Evolutionary conservation across 53 echinoderm and acorn worm species (phyloP), one percentile per base, ranked within the genome.

Genomic region (Holothuria leucospilota): DNA sequence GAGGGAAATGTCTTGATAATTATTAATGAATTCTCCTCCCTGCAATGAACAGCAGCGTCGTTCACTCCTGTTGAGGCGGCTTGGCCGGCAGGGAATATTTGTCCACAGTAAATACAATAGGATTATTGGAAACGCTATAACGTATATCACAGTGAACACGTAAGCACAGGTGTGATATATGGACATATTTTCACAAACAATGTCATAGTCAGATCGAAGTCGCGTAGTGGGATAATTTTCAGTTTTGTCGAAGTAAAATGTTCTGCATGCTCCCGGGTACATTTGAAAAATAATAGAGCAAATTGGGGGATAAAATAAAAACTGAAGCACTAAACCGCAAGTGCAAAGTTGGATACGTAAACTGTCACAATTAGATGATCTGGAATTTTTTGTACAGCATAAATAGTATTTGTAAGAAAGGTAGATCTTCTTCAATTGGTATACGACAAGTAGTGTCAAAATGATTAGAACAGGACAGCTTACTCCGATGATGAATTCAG

Each of bases 91-190:
- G 49, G 49, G 49, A 13, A 11, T 13, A 49, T 49, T 11, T 49
- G 49, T 13, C 86, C 87, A 88, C 39, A 93, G 51, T n/a, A 88
- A 21, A n/a, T 90, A 39, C 18, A 90, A 65, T 59, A 93, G 40
- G n/a, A 34, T 28, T 18, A 86, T 39, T 1, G 94, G 94, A 29
- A 85, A 91, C 6, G 80, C 94, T 6, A 93, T 42, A 20, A 93
- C 88, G 77, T 93, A 93, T 18, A 64, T 5, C 7, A 7, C 78
- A 8, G 91, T 52, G 13, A 85, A 56, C 20, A 65, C 46, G 52
- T 77, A 63, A 13, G 94, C 88, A 40, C 88, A 85, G 2, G 13
- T 21, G 28, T 93, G 91, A 15, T 40, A 58, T 27, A n/a, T 14
- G 2, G 29, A 20, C 20, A 78, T 28, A 2, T 28, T 63, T 20